These are phyloP conservation scores for Pinctada fucata DNA, from an alignment of 2,888 invertebrate species.

Conservation along the genomic window DNA sequence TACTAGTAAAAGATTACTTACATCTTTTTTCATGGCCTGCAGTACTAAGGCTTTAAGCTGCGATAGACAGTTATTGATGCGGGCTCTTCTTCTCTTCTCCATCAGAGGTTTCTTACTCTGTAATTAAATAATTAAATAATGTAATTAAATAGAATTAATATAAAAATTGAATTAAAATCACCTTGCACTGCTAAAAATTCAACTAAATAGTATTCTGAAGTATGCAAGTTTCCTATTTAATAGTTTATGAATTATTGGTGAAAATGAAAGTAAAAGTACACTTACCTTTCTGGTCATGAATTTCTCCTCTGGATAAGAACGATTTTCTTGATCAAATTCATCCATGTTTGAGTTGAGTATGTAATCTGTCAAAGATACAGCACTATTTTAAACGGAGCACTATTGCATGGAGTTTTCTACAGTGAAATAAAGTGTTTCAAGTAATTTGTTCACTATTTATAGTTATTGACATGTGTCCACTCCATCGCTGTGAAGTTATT, in stretches of 20 bases:
- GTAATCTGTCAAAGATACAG: neutral
- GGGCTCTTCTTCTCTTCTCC: conserved; percentile 72
- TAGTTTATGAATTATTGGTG: neutral
- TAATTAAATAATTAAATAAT: conserved; percentile 34
- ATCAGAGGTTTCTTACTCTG: conserved; percentile 75
- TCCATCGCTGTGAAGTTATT: conserved; percentile 65
- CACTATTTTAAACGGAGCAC: neutral
- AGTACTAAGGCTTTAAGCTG: conserved; percentile 72
- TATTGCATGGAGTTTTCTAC: neutral
- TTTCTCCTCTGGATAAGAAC: conserved; percentile 29
- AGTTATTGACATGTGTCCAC: conserved; percentile 45
- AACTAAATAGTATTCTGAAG: too few relatives aligned
- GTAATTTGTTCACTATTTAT: conserved; percentile 48
- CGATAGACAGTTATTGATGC: conserved; percentile 73
- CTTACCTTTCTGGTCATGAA: conserved; percentile 28
- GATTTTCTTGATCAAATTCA: conserved; percentile 26
- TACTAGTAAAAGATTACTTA: conserved; percentile 56
- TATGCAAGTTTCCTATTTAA: neutral
- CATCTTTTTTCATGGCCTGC: conserved; percentile 75
- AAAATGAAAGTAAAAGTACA: neutral
- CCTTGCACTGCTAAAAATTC: too few relatives aligned
- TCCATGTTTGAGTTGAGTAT: conserved; percentile 18
- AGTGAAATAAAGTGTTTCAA: neutral
- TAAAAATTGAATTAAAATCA: too few relatives aligned
- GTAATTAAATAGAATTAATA: too few relatives aligned